Conservation (phyloP, 1,140 invertebrate genomes). For the Aphaenogaster ashmeadi region DNA sequence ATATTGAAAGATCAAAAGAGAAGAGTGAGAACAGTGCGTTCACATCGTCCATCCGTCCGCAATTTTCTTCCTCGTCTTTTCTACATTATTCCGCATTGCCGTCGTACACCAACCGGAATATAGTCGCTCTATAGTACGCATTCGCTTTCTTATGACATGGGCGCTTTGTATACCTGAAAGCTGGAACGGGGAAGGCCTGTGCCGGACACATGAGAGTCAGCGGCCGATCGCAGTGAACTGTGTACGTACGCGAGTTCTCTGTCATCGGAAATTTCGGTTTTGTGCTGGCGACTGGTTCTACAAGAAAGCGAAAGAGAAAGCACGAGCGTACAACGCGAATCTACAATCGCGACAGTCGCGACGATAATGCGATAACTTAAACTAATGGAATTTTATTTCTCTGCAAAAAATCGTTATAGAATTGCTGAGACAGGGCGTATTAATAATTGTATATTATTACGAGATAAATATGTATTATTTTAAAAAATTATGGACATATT, state of each 20-base stretch:
- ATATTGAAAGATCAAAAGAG: constrained; percentile 23
- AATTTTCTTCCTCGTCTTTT: constrained; percentile 47
- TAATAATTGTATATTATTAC: not conserved
- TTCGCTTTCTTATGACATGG: constrained; percentile 43
- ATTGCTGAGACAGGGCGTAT: constrained; percentile 65
- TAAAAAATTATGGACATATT: too few species aligned
- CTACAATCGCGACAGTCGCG: not conserved
- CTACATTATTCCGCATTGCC: constrained; percentile 43
- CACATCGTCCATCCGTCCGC: constrained; percentile 5
- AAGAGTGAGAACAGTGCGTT: not conserved
- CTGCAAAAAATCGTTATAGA: not conserved
- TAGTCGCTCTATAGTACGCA: constrained; percentile 16
- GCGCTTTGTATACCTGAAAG: constrained; percentile 75
- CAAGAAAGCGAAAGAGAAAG: constrained; percentile 66
- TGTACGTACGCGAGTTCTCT: constrained; percentile 88
- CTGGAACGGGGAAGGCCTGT: constrained; percentile 90
- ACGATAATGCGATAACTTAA: not conserved
- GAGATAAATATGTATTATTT: not conserved
- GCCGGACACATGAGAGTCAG: constrained; percentile 90
- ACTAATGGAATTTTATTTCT: not conserved
- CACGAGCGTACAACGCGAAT: constrained; percentile 39
- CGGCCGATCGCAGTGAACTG: constrained; percentile 86
- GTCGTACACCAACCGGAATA: constrained; percentile 34
- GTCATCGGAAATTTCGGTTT: constrained; percentile 92
- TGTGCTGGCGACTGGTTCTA: constrained; percentile 92